Evolutionary conservation across 2,797 vertebrate species (phyloP), one percentile per base, ranked within the genome.

Genomic region (Meda fulgida): DNA sequence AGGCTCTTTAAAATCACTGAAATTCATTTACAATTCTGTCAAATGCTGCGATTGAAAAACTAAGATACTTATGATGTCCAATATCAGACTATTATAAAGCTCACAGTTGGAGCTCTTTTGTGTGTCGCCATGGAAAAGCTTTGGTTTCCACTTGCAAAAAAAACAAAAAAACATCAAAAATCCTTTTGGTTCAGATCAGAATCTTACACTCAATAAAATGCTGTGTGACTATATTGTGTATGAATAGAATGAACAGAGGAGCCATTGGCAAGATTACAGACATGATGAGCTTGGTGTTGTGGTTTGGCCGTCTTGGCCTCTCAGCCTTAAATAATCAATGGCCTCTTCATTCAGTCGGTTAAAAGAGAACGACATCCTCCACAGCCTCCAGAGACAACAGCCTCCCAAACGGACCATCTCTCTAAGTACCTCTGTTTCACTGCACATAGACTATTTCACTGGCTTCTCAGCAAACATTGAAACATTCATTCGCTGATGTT

Each of bases 391-490:
- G 21, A 80, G 85, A 81, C 36, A 63, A 48, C 38, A 38, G 38
- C 36, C 75, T 69, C 48, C 60, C 34, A 23, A 40, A 87, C 13
- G 53, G 34, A 76, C 51, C 43, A 66, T 8, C 63, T 78, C 80
- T 81, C 40, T 67, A 70, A 77, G 72, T 77, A 43, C 78, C 53
- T 63, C 71, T 63, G 38, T 69, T 85, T 85, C 36, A 78, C 76
- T 69, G 60, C 21, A 29, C 46, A 16, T 38, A 18, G 38, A 43
- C 69, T 26, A 77, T 67, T 89, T 48, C 14, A 40, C 70, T 69
- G 84, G 34, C 55, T 80, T 89, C 88, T 91, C 86, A 3, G 34
- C n/a, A 90, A 93, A 92, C 91, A 83, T 85, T 86, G 90, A 90
- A 87, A 78, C 78, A 46, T 71, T 53, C 21, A 67, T 81, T 55